Conservation (phyloP, 2,113 vertebrate species). For the Onychorhynchus coronatus region DNA sequence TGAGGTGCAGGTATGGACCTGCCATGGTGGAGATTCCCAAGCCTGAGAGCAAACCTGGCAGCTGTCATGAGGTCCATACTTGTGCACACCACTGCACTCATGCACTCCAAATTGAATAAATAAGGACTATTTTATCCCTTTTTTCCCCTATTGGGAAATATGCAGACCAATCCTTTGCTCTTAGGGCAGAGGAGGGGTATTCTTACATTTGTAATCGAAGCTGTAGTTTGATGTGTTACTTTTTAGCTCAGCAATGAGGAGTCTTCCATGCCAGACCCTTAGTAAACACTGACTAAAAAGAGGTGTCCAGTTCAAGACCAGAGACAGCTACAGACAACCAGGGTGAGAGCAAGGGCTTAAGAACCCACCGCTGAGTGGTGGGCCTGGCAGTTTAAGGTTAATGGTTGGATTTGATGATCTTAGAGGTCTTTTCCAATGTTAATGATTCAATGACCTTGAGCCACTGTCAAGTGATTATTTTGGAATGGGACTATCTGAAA, state of each 20-base stretch:
- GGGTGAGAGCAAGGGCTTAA: neutral
- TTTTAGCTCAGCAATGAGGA: neutral
- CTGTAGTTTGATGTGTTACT: neutral
- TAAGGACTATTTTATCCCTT: neutral
- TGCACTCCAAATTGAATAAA: neutral
- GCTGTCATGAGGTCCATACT: neutral
- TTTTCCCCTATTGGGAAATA: neutral
- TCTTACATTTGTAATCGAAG: neutral
- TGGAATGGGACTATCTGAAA: neutral
- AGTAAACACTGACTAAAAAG: neutral
- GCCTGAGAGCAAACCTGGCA: neutral
- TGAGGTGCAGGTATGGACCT: neutral
- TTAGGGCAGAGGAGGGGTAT: neutral
- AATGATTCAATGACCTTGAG: too few relatives aligned
- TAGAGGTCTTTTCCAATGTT: neutral
- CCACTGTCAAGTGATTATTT: too few relatives aligned
- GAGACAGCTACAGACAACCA: neutral
- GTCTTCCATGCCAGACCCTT: rapidly evolving
- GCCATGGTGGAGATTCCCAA: neutral
- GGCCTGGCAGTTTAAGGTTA: neutral
- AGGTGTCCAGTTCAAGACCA: neutral
- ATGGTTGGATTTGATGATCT: neutral
- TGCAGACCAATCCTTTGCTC: neutral
- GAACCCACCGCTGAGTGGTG: neutral
- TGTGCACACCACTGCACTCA: neutral